Percentiles rank a stretch among this genome's conserved stretches.
phyloP scores from a whole-genome alignment of 2,797 vertebrate species.

The Anolis apletophallus region DNA sequence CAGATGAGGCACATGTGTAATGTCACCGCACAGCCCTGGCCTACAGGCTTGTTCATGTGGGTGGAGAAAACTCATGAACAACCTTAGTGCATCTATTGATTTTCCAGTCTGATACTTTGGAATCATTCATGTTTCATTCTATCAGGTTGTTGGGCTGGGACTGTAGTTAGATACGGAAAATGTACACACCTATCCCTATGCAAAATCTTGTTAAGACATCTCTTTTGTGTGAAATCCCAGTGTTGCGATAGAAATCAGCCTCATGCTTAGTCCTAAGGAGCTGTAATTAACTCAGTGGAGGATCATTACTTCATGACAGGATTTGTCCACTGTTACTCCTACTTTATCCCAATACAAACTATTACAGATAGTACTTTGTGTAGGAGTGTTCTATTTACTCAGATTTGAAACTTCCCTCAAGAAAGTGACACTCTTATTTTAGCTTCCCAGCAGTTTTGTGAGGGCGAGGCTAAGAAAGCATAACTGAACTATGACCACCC shows the following conservation, averaged over 20 bases:
- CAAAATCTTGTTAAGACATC: not conserved
- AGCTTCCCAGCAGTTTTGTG: not conserved
- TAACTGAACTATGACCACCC: not conserved
- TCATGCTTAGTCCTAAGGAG: not conserved
- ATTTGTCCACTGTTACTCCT: slow-evolving; percentile 4
- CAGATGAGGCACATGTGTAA: not conserved
- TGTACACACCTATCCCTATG: not conserved
- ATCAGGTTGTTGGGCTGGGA: slow-evolving; percentile 14
- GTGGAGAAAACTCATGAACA: not conserved
- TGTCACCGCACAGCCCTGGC: slow-evolving; percentile 1
- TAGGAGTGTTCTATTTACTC: not conserved
- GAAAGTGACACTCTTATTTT: not conserved
- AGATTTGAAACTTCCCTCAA: not conserved
- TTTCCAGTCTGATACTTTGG: not conserved
- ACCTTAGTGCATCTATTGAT: not conserved
- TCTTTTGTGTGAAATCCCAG: not conserved
- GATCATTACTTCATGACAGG: not conserved
- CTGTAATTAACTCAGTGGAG: slow-evolving; percentile 1
- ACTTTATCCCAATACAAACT: not conserved
- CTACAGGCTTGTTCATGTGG: not conserved
- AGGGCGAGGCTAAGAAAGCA: not conserved
- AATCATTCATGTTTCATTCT: not conserved
- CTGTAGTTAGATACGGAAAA: not conserved
- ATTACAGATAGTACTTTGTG: not conserved
- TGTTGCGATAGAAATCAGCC: not conserved